Base-by-base conservation (phyloP, 2,113 vertebrate genomes). In the Neopipo cinnamomea region DNA sequence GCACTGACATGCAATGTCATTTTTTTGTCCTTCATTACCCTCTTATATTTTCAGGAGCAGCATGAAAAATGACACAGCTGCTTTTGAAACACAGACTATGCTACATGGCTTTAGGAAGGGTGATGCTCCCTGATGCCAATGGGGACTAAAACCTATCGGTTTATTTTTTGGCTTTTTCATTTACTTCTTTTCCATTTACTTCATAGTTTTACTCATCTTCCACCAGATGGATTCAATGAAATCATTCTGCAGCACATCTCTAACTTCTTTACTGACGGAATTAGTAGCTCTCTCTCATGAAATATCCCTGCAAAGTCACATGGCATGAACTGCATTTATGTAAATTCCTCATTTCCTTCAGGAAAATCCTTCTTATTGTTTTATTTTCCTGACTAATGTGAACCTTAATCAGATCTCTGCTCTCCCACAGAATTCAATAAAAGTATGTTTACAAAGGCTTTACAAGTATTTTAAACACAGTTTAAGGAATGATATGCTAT, bases 281-380 rank as follows among this genome's bases (percentile, higher is more conserved):
- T 76, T 91, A 88, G 62, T 68, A 68, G 56, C 15, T 93, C 52
- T 58, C 58, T 73, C 84, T 83, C 89, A 75, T 53, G 16, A 89
- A 94, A 85, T 59, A 74, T 91, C 37, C 50, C 42, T 77, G 59
- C 49, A 96, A 83, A 80, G 25, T 80, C 81, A 90, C 74, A 75
- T 21, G 49, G 61, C 46, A 93, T 68, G 41, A 85, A 62, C 56
- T 86, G 42, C 46, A 46, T 85, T 93, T 90, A 83, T 70, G 59
- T 83, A 88, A 90, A 96, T 90, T 94, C 82, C 33, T 83, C 28
- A 80, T 83, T 94, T 96, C 94, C 83, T 93, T 46, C 49, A 79
- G 28, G 28, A 90, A 94, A 95, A 93, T 73, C 42, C 63, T 91
- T 80, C 47, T 85, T 85, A 78, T 65, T 85, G 27, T 89, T 89